Evolutionary conservation across 1,140 invertebrate species (phyloP), one percentile per base, ranked within the genome.

Genomic region (Kradibia gibbosae): DNA sequence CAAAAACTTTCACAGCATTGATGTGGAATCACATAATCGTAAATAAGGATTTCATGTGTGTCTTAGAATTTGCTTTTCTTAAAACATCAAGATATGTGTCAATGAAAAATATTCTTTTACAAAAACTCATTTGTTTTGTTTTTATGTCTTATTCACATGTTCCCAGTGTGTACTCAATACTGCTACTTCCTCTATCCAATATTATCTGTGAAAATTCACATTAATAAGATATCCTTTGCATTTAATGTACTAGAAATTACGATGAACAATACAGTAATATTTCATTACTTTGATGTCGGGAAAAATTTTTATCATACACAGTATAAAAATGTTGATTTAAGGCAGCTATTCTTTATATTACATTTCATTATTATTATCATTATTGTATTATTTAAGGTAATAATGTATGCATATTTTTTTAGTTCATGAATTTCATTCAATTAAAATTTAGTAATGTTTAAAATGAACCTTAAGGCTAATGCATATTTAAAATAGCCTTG

Each of bases 11-110:
- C 50, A 75, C 62, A 73, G 82, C 79, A 81, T 84, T 76, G 78
- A 84, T 85, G 85, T 84, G 85, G 84, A 86, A 86, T 85, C 65
- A 75, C 25, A 36, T 73, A 82, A 82, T 62, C 67, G 55, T 73
- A 50, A 82, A 82, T 82, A 72, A 77, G 45, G 53, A 55, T 75
- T 81, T 73, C 28, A 60, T 62, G 34, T 67, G 60, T 22, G 65
- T 75, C 48, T 42, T 67, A 39, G 10, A 50, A 75, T 34, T 73
- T 81, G 20, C 60, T 31, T 71, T 31, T 31, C 55, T 42, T 45
- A 65, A 74, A 53, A 55, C 17, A 53, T 55, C 11, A 42, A 79
- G 17, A 53, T 20, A 28, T 74, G 11, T 25, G 34, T 57, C 62
- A 76, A 62, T 53, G 39, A 65, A 72, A 72, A 78, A 62, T 74